Conservation (phyloP, 2,888 invertebrate genomes). For the Caradrina clavipalpis region DNA sequence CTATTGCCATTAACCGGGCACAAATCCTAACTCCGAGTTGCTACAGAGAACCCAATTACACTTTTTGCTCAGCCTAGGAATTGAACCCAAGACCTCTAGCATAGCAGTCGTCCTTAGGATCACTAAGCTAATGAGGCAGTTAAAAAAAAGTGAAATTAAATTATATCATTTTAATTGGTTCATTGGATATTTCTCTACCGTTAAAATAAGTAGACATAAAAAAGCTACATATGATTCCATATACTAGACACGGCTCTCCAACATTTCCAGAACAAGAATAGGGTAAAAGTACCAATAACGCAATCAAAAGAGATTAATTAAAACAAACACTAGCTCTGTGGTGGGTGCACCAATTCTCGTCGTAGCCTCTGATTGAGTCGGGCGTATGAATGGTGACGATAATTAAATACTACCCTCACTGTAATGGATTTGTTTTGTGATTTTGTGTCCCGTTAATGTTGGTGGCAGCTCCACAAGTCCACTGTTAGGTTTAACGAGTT, state of each 20-base stretch:
- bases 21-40: no score
- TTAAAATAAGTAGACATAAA: background rate
- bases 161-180: no score
- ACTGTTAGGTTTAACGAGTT: slow-evolving; percentile 34
- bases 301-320: slow-evolving; percentile 51
- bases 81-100: no score
- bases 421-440: slow-evolving; percentile 63
- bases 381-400: slow-evolving; percentile 62
- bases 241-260: background rate
- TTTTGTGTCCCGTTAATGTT: slow-evolving; percentile 13
- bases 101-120: no score
- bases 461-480: slow-evolving; percentile 28
- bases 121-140: no score
- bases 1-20: no score
- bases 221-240: background rate
- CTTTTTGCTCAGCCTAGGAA: no score
- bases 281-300: slow-evolving; percentile 34
- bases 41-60: no score
- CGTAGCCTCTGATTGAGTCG: slow-evolving; percentile 42
- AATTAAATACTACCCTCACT: slow-evolving; percentile 58
- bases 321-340: slow-evolving; percentile 42
- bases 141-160: no score
- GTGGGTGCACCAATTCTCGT: slow-evolving; percentile 43
- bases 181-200: no score
- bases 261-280: background rate